A percentile compares a stretch with the other conserved stretches of the same genome.
phyloP scores from a whole-genome alignment of 2,113 vertebrate species.

The Microcebus tavaratra region DNA sequence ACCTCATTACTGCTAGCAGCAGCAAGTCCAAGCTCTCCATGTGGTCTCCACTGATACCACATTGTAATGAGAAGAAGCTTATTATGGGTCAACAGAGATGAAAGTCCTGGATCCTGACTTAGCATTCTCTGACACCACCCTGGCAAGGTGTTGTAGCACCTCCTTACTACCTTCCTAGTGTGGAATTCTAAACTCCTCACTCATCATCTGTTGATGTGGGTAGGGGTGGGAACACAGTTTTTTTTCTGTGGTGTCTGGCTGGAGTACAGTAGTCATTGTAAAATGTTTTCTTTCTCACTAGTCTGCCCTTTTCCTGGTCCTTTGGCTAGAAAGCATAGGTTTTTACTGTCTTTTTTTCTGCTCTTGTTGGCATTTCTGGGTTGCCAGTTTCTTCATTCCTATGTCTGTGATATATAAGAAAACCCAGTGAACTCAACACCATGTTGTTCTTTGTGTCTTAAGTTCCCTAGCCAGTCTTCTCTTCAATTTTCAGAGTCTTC shows the following conservation, averaged over 20 bases:
- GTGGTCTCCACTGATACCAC: background rate
- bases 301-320: background rate
- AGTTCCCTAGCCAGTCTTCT: background rate
- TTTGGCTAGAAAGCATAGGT: background rate
- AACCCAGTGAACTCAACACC: background rate
- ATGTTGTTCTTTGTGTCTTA: background rate
- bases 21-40: background rate
- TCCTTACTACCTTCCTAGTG: background rate
- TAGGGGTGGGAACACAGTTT: background rate
- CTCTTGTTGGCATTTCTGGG: constrained; percentile 12
- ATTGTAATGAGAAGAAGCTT: background rate
- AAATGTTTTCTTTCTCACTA: background rate
- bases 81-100: background rate
- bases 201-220: background rate
- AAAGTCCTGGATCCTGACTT: background rate
- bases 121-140: background rate
- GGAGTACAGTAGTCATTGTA: background rate
- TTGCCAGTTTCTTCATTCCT: background rate
- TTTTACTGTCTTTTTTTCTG: background rate
- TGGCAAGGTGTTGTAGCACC: background rate
- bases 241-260: background rate
- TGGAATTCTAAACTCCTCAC: background rate
- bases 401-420: background rate
- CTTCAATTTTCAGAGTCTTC: background rate
- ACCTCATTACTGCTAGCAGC: background rate